Base-by-base conservation (phyloP, 1,140 invertebrate genomes). In the Saxidomus purpurata region DNA sequence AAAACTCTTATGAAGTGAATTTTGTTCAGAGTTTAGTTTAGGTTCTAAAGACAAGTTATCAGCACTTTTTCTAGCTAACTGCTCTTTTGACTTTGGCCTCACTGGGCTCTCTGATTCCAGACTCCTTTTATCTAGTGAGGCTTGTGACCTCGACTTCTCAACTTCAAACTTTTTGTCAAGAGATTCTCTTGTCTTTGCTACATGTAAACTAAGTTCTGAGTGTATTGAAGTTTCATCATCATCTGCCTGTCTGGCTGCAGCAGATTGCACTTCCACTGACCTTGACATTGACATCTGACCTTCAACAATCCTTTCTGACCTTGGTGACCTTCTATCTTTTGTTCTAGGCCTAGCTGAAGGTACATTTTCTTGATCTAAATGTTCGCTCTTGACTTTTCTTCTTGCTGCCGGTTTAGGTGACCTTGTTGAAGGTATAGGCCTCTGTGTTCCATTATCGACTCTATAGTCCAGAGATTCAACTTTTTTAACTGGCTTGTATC, bases 191-290 rank as follows among this genome's bases (percentile, higher is more conserved):
- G 86, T 88, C 38, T 81, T 88, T 38, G 28, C 63, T 40, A 88
- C 86, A 88, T 88, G 86, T 22, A 79, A n/a, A 31, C 25, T 77
- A n/a, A 88, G 76, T 36, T 87, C 69, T 40, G 67, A 71, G 77
- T 87, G 67, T 55, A 76, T 6, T 40, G 85, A 87, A 1, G 25
- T n/a, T 77, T 38, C 38, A 38, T 79, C 55, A 47, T 36, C 52
- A 34, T 67, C 34, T 25, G 19, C 38, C 0, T 13, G 9, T 40
- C 67, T 36, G 15, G 34, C 36, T 49, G 63, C 36, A 85, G 40
- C 8, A 28, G 69, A 63, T 19, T 43, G 13, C 9, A 59, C 36
- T 55, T 87, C 74, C 63, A 77, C 34, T 63, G 85, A 79, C 40
- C 74, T 77, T 61, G 71, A 63, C 71, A 79, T 77, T 61, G 85